Base-by-base conservation (phyloP, 2,797 vertebrate genomes). In the Sparidentex hasta region DNA sequence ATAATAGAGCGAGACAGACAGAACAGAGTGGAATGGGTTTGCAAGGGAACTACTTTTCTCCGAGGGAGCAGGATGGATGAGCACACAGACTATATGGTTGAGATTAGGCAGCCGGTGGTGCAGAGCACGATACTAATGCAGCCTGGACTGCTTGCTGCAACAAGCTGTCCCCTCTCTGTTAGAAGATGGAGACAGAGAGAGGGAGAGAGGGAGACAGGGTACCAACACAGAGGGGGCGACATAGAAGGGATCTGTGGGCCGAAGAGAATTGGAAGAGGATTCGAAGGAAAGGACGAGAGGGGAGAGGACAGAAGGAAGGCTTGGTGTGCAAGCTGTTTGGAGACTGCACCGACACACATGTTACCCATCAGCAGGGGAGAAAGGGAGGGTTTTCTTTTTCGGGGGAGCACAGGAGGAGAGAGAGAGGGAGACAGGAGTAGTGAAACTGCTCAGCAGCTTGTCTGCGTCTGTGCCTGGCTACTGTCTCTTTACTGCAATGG, bases 401-500 rank as follows among this genome's bases (percentile, higher is more conserved):
- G 25, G 51, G 16, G 38, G 21, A 23, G 5, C 54, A 59, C 23
- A 61, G 54, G 59, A 51, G 78, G 74, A 69, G 61, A 54, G 48
- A 54, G 48, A 67, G 46, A 4, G 18, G 64, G 33, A 71, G 23
- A 81, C 48, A 27, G 78, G 59, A 67, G 62, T 27, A 65, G 83
- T 65, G 71, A 64, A 84, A 76, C 58, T 67, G 54, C 65, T 83
- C 77, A 76, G 82, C 83, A 84, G 84, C 82, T 90, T 90, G 83
- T 80, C 59, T 80, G 61, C 59, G 66, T 58, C 29, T 9, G 52
- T 80, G 75, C 80, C 77, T 75, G 77, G 82, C 74, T 76, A 78
- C 85, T 89, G 79, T 79, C 80, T 83, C 88, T 81, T 79, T 81
- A 68, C 74, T 74, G 88, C 74, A 81, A 75, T 68, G 55, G 82